Percentiles rank a stretch among this genome's conserved stretches.
phyloP scores from a whole-genome alignment of 2,113 vertebrate genomes.

The Chlorodrepanis virens region DNA sequence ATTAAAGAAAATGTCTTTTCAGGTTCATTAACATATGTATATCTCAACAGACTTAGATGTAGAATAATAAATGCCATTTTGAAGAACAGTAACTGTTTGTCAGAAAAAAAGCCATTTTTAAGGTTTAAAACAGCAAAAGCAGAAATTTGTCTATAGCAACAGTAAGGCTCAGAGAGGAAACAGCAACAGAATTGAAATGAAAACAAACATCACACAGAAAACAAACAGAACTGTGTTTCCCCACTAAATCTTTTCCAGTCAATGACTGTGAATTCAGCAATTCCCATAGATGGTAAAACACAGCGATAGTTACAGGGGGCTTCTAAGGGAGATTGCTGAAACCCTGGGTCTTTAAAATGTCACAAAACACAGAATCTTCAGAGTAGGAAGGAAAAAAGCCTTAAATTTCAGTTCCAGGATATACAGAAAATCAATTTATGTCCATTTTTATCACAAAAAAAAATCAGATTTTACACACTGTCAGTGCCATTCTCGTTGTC shows the following conservation, averaged over 20 bases:
- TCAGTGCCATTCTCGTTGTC: background rate
- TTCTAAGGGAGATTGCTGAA: background rate
- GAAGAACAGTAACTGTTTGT: conserved; percentile 55
- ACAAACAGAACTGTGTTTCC: conserved; percentile 15
- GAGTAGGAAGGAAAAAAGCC: background rate
- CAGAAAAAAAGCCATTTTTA: conserved; percentile 67
- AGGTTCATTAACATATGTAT: conserved; percentile 69
- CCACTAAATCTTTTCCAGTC: background rate
- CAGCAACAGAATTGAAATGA: conserved; percentile 3
- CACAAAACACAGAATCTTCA: background rate
- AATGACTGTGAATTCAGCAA: background rate
- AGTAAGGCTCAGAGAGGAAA: background rate
- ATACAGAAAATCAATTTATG: background rate
- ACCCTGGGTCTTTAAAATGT: background rate
- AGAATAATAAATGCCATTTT: conserved; percentile 50
- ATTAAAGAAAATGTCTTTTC: conserved; percentile 50
- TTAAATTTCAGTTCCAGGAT: background rate
- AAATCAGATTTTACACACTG: background rate
- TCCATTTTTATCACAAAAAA: background rate
- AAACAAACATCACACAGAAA: conserved; percentile 17
- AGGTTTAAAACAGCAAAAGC: conserved; percentile 53
- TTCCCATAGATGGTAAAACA: background rate
- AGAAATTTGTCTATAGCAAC: conserved; percentile 30
- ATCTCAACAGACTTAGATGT: conserved; percentile 65
- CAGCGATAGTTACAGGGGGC: background rate